Percentiles rank a stretch among this genome's conserved stretches.
phyloP scores from a whole-genome alignment of 2,797 vertebrate species.

The Staurois parvus region DNA sequence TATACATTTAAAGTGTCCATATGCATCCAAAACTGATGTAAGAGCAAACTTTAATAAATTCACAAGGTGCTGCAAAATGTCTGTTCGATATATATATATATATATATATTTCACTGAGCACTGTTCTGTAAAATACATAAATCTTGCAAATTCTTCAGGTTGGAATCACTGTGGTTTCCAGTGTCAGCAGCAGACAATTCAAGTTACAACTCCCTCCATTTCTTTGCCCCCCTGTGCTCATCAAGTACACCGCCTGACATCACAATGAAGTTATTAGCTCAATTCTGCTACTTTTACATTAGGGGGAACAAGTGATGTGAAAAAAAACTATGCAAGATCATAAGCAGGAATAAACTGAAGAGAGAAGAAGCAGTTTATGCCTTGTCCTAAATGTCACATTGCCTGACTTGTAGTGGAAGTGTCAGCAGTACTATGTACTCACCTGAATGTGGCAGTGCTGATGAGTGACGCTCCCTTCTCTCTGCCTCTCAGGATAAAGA shows the following conservation, averaged over 20 bases:
- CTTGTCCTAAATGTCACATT: not conserved
- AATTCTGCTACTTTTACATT: conserved; percentile 11
- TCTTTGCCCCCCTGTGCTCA: not conserved
- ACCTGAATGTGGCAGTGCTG: conserved; percentile 59
- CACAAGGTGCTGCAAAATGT: too few relatives aligned
- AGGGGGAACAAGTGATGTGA: conserved; percentile 11
- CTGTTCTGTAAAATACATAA: not conserved
- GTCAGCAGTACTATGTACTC: conserved; percentile 37
- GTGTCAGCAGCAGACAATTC: too few relatives aligned
- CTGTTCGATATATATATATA: too few relatives aligned
- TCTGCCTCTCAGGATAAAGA: conserved; percentile 60
- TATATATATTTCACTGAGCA: too few relatives aligned
- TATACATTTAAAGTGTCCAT: too few relatives aligned
- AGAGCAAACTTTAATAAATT: too few relatives aligned
- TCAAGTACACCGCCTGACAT: not conserved
- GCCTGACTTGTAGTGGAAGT: not conserved
- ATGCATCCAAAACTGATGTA: too few relatives aligned
- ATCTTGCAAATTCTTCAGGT: not conserved
- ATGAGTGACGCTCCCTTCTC: conserved; percentile 58
- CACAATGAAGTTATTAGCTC: conserved; percentile 11
- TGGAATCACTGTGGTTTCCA: too few relatives aligned
- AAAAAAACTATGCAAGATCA: not conserved
- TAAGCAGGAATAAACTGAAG: not conserved
- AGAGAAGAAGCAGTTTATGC: not conserved
- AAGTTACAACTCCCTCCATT: too few relatives aligned